These are phyloP conservation scores for Chalcosyrphus nemorum DNA, from an alignment of 2,888 invertebrate genomes.

Conservation along the genomic window DNA sequence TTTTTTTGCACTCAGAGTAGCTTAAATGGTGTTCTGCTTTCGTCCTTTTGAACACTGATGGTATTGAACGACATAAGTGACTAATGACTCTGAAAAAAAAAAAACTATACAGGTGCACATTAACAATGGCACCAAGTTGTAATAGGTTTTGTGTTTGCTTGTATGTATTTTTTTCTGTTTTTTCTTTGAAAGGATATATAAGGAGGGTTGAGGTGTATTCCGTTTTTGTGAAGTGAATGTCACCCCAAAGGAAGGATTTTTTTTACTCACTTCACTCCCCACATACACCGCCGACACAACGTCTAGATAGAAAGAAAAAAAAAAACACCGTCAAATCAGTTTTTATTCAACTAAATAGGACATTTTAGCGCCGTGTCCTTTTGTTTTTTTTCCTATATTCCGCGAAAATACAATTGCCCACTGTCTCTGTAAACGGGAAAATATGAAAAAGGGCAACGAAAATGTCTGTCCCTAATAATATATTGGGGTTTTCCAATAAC, in stretches of 20 bases:
- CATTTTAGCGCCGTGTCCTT: conserved; percentile 43
- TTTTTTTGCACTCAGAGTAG: conserved; percentile 43
- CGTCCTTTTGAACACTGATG: conserved; percentile 46
- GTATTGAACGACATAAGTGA: conserved; percentile 60
- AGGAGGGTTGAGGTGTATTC: conserved; percentile 23
- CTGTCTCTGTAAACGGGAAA: background rate
- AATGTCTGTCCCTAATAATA: conserved; percentile 56
- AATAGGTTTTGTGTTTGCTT: conserved; percentile 40
- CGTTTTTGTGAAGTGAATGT: conserved; percentile 24
- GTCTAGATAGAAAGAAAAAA: conserved; percentile 7
- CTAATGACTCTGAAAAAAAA: conserved; percentile 64
- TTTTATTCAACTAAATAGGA: conserved; percentile 53
- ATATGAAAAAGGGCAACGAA: conserved; percentile 11
- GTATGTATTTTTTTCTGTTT: conserved; percentile 8
- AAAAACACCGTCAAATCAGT: conserved; percentile 44
- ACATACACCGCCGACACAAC: conserved; percentile 44
- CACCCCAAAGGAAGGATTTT: conserved; percentile 27
- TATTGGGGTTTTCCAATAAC: conserved; percentile 63
- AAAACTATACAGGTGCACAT: conserved; percentile 68
- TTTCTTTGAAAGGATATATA: background rate
- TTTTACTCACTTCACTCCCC: conserved; percentile 57
- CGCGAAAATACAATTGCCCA: background rate
- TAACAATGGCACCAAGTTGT: conserved; percentile 59
- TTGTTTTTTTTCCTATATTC: background rate
- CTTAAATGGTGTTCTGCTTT: conserved; percentile 62